phyloP scores from a whole-genome alignment of 2,888 invertebrate species.

The Eumerus sabulonum region DNA sequence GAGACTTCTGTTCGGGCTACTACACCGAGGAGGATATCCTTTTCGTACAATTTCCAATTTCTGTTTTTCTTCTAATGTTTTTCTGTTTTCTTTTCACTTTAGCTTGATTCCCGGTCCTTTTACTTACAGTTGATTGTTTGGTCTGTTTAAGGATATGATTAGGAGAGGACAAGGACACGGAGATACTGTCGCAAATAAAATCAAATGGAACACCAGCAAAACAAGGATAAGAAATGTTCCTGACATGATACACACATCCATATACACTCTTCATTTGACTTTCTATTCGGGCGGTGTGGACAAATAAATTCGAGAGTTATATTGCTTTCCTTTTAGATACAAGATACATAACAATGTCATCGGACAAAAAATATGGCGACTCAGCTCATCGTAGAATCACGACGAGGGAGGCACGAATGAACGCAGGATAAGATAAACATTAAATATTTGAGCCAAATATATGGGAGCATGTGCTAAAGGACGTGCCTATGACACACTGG shows the following conservation, averaged over 20 bases:
- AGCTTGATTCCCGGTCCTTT: not conserved
- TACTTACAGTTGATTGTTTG: slow-evolving; percentile 40
- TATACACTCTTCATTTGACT: not conserved
- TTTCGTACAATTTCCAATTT: slow-evolving; percentile 48
- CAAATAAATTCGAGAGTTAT: slow-evolving; percentile 55
- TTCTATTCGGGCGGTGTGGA: slow-evolving; percentile 25
- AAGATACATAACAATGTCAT: slow-evolving; percentile 34
- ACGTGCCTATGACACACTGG: slow-evolving; percentile 22
- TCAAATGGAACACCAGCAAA: no score
- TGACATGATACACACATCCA: not conserved
- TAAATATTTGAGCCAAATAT: slow-evolving; percentile 40
- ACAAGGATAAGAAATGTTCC: slow-evolving; percentile 1
- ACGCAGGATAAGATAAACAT: slow-evolving; percentile 23
- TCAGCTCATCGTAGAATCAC: not conserved
- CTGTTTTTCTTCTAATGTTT: no score
- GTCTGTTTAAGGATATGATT: slow-evolving; percentile 55
- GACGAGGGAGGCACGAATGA: not conserved
- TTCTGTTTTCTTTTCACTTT: no score
- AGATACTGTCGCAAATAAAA: slow-evolving; percentile 4
- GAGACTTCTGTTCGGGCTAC: not conserved
- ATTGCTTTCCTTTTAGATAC: slow-evolving; percentile 26
- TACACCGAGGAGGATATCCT: not conserved
- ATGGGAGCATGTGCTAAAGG: slow-evolving; percentile 23
- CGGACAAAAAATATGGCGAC: slow-evolving; percentile 28
- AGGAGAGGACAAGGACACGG: slow-evolving; percentile 27